Conservation (phyloP, 2,113 vertebrate genomes). For the Nipponia nippon region DNA sequence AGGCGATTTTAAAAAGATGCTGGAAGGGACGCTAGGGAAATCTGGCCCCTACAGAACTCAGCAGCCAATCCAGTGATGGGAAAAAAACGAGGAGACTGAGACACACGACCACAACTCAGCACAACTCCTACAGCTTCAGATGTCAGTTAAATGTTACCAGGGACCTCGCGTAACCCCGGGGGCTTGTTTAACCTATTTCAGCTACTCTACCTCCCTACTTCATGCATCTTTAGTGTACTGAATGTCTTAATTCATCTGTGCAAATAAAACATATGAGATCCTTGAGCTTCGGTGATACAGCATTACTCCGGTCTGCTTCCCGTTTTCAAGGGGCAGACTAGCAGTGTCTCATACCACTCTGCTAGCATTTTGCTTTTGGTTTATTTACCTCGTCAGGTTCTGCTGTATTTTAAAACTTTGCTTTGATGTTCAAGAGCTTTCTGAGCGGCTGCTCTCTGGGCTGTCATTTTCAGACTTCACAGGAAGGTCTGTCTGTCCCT, state of each 20-base stretch:
- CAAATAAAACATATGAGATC: neutral
- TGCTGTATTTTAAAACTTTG: neutral
- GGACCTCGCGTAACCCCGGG: fast-evolving
- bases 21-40: neutral
- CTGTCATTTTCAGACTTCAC: neutral
- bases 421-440: neutral
- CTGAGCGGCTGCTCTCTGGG: neutral
- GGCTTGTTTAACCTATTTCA: neutral
- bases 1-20: neutral
- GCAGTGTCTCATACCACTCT: neutral
- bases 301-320: neutral
- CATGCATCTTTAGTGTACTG: neutral
- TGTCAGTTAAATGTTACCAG: neutral
- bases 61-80: neutral
- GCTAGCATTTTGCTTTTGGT: neutral
- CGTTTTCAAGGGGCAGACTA: neutral
- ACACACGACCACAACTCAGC: fast-evolving
- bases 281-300: neutral
- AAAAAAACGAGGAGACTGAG: neutral
- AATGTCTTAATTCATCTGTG: neutral
- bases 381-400: neutral
- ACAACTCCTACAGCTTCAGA: neutral
- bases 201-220: neutral
- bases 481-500: neutral
- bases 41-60: fast-evolving